phyloP scores from a whole-genome alignment of 92 coral and sea anemone genomes.

The Scolanthus callimorphus region DNA sequence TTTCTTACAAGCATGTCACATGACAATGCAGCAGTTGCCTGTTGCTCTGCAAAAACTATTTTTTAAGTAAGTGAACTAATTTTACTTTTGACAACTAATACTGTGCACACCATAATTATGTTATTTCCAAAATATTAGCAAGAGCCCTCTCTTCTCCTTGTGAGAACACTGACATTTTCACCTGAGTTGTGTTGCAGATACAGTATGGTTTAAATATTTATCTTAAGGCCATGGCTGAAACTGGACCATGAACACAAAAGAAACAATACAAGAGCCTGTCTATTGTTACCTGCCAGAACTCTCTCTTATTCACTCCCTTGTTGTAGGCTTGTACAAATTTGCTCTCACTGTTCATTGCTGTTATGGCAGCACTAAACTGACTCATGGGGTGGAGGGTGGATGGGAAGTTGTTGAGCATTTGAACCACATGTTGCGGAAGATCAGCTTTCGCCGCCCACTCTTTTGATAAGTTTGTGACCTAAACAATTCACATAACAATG shows the following conservation, averaged over 20 bases:
- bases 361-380: slow-evolving; percentile 96
- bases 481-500: background rate
- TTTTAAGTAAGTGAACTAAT: too few relatives aligned
- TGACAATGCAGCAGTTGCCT: too few relatives aligned
- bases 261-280: background rate
- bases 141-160: too few relatives aligned
- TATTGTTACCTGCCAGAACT: slow-evolving; percentile 79
- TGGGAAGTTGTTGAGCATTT: slow-evolving; percentile 95
- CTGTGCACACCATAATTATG: too few relatives aligned
- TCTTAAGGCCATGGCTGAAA: background rate
- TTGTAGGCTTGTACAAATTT: slow-evolving; percentile 87
- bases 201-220: too few relatives aligned
- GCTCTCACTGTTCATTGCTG: slow-evolving; percentile 99
- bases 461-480: slow-evolving; percentile 86
- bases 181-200: too few relatives aligned
- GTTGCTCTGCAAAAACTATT: too few relatives aligned
- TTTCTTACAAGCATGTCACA: too few relatives aligned
- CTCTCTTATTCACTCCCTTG: slow-evolving; percentile 64
- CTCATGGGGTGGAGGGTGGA: slow-evolving; percentile 97
- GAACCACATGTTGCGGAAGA: slow-evolving; percentile 95
- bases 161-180: too few relatives aligned
- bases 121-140: too few relatives aligned
- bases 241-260: background rate
- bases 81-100: too few relatives aligned
- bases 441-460: slow-evolving; percentile 98